Evolutionary conservation across 2,113 vertebrate species (phyloP).

Genomic region (Urocynchramus pylzowi): DNA sequence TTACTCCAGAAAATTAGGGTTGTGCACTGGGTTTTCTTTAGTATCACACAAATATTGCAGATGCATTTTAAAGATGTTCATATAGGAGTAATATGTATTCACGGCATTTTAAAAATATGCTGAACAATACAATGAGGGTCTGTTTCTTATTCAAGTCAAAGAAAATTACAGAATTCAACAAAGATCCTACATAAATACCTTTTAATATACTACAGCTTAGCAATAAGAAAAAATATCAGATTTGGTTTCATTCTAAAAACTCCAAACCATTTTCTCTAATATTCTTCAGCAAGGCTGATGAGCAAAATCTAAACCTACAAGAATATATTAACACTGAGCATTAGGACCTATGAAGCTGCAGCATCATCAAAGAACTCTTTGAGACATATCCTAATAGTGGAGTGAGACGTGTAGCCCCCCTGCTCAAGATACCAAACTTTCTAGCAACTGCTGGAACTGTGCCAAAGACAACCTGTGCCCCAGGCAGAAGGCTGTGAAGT

Average conservation of each 20-base stretch:
- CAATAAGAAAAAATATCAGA: not conserved
- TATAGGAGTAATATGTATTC: not conserved
- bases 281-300: not conserved
- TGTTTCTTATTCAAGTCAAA: not conserved
- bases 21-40: not conserved
- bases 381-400: not conserved
- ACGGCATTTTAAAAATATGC: not conserved
- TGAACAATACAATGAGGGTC: not conserved
- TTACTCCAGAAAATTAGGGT: not conserved
- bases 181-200: not conserved
- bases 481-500: no score
- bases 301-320: not conserved
- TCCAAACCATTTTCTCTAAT: not conserved
- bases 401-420: not conserved
- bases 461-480: not conserved
- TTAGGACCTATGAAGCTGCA: not conserved
- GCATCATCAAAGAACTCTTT: not conserved
- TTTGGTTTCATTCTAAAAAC: not conserved
- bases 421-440: not conserved
- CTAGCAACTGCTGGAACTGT: not conserved
- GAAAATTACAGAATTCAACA: not conserved
- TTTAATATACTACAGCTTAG: not conserved
- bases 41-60: not conserved
- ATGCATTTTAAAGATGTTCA: not conserved
- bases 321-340: not conserved